These are phyloP conservation scores for Beris morrisii DNA, from an alignment of 2,888 invertebrate genomes.

Conservation along the genomic window DNA sequence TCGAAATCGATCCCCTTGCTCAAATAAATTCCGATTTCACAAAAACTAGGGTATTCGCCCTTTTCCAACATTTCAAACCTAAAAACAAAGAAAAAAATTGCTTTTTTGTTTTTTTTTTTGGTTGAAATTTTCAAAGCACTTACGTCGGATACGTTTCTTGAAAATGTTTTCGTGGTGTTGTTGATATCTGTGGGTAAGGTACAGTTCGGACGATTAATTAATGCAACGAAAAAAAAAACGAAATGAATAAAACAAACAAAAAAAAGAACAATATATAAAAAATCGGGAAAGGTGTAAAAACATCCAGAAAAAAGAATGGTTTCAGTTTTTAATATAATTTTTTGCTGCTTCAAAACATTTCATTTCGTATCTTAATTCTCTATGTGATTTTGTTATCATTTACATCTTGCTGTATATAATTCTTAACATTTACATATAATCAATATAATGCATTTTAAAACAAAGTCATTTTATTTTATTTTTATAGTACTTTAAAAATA, in stretches of 20 bases:
- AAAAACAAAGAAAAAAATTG: slow-evolving; percentile 18
- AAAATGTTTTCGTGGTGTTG: slow-evolving; percentile 12
- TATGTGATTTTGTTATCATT: not conserved
- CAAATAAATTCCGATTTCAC: slow-evolving; percentile 42
- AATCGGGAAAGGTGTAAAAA: too few species aligned
- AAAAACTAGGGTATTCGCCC: slow-evolving; percentile 47
- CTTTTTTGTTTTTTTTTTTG: not conserved
- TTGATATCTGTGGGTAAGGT: not conserved
- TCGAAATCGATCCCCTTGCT: slow-evolving; percentile 46
- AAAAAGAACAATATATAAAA: too few species aligned
- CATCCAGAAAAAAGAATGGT: too few species aligned
- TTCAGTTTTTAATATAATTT: not conserved
- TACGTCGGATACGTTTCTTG: slow-evolving; percentile 29
- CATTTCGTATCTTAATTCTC: slow-evolving; percentile 4
- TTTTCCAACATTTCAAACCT: slow-evolving; percentile 47
- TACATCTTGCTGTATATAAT: too few species aligned
- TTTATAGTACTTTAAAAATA: not conserved
- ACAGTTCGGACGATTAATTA: not conserved
- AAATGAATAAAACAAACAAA: too few species aligned
- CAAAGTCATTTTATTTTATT: too few species aligned
- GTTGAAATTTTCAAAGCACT: not conserved
- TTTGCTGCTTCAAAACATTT: slow-evolving; percentile 33
- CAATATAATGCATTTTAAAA: not conserved
- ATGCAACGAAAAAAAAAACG: too few species aligned
- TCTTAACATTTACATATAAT: not conserved